Evolutionary conservation across 2,888 invertebrate genomes (phyloP).

Genomic region (Andrena fulva): DNA sequence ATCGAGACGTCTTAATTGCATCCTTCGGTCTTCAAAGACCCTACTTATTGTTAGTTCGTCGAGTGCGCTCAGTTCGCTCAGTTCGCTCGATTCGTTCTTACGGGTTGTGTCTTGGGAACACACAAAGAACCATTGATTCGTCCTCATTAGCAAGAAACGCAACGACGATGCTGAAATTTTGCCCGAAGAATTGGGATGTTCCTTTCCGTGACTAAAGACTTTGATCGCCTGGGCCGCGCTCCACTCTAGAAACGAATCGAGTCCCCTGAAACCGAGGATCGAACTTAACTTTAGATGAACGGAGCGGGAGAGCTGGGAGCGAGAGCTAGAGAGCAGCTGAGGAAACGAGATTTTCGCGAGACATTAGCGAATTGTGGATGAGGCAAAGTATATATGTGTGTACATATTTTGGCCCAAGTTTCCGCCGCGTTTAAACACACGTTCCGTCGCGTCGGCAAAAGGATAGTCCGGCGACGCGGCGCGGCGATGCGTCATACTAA

Average conservation of each 20-base stretch:
- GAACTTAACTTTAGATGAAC: neutral
- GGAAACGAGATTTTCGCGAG: conserved; percentile 57
- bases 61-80: conserved; percentile 49
- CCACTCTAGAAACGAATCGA: neutral
- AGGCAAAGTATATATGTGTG: conserved; percentile 71
- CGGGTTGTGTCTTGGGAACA: conserved; percentile 18
- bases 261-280: neutral
- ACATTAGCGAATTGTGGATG: conserved; percentile 65
- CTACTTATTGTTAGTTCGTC: neutral
- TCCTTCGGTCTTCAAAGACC: conserved; percentile 78
- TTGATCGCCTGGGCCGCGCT: neutral
- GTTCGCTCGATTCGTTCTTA: conserved; percentile 37
- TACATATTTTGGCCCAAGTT: conserved; percentile 73
- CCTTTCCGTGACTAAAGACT: neutral
- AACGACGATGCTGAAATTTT: conserved; percentile 50
- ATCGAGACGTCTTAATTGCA: conserved; percentile 80
- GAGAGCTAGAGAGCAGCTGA: neutral
- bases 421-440: conserved; percentile 73
- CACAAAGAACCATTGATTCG: conserved; percentile 80
- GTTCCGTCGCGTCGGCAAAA: conserved; percentile 55
- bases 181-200: neutral
- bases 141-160: conserved; percentile 81
- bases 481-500: conserved; percentile 81
- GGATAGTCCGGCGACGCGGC: conserved; percentile 74
- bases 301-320: neutral